Base-by-base conservation (phyloP, 2,888 invertebrate species). In the Proisotoma minuta region DNA sequence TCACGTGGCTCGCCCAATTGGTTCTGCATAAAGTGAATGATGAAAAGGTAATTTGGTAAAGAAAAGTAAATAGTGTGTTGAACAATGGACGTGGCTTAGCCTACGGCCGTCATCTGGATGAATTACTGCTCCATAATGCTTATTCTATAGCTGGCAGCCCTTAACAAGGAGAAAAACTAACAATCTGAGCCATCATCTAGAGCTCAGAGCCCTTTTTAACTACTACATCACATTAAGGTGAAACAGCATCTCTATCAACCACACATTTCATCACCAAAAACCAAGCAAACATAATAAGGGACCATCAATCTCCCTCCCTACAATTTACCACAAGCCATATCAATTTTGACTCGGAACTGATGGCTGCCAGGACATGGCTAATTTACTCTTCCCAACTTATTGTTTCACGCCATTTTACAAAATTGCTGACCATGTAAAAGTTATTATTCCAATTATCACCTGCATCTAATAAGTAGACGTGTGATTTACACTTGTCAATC, bases 81-180 rank as follows among this genome's bases (percentile, higher is more conserved):
- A 23, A 43, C 65, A 68, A 71, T 71, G 70, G 66, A 54, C 53
- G 62, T 56, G 72, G 72, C 70, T 58, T 59, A 59, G 66, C 71
- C 68, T 63, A 62, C 54, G 60, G 71, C 72, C 73, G 73, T 73
- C 73, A 73, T 68, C 70, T 73, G 73, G 61, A 73, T 72, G 69
- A 73, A 73, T 73, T 73, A 73, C 73, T 70, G 72, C 72, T 69
- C 71, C 69, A 72, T 73, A 73, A 73, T 72, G 68, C 67, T 4
- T 5, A 4, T 65, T 62, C 63, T 69, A 66, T 70, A 73, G 71
- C 73, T 73, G 69, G 68, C 69, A 70, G 62, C 68, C 68, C 68
- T 68, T 70, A 73, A 71, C 71, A 73, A 70, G 71, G 66, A 34
- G 73, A 73, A 73, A 73, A 73, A 73, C 73, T 73, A 73, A 73